Evolutionary conservation across 2,888 invertebrate species (phyloP), one percentile per base, ranked within the genome.

Genomic region (Monochamus alternatus): DNA sequence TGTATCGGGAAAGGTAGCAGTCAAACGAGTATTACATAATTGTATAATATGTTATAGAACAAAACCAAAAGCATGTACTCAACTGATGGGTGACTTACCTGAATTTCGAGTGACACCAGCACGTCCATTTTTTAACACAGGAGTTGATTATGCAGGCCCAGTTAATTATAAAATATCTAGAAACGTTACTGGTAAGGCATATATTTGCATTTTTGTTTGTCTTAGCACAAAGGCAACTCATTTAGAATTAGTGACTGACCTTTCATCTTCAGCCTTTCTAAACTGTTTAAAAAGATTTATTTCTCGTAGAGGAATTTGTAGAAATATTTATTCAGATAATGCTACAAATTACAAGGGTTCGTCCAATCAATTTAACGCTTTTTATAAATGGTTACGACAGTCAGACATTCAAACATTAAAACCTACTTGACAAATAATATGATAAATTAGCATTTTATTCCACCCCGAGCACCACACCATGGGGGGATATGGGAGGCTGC

Each of bases 1-100:
- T 3, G 31, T 59, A 12, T 22, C n/a, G 52, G 60, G 47, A n/a
- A 12, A 30, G 7, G 58, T 12, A 8, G 38, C 12, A 30, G 65
- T 64, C 8, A 32, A 30, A 65, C 8, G 12, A 4, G 7, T 73
- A 1, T 9, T 73, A 5, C n/a, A 67, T 10, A 69, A 78, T 52
- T 81, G 80, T 59, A 69, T 80, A 4, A 59, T 1, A 9, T 12
- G 5, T 9, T 47, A 3, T 9, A 0, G 10, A 47, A 10, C 47
- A 47, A 47, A 12, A 12, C 12, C 47, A 9, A 5, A 10, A 47
- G 9, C 7, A 7, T 3, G 3, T 3, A 3, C 47, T 12, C 10
- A 9, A 8, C 3, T 47, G 10, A 47, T 47, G 47, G 47, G 47
- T 47, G 8, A 47, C 12, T 10, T 47, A 7, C 47, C 47, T 3